Base-by-base conservation (phyloP, 2,797 vertebrate genomes). In the Sphaeramia orbicularis region DNA sequence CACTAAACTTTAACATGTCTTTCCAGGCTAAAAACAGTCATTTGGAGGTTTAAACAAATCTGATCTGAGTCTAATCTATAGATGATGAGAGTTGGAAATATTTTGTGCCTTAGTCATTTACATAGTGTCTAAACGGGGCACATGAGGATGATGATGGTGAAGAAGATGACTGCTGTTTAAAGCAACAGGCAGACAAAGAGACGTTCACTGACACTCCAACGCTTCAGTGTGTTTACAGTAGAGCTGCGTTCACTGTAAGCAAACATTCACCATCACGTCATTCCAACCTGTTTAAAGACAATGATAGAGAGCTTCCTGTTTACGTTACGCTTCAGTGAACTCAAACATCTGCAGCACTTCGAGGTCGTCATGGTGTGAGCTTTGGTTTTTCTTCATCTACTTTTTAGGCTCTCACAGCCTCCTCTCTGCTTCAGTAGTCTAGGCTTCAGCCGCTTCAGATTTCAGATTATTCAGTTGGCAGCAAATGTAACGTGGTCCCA, bases 261-360 rank as follows among this genome's bases (percentile, higher is more conserved):
- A 85, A 52, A 72, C 16, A 1, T 48, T 41, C 15, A 30, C 15
- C 0, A 53, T 24, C 14, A 27, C 48, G 18, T 30, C 59, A 35
- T 30, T 38, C 19, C 37, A 48, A 64, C 27, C 40, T 42, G 16
- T n/a, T 32, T 35, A n/a, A 12, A 16, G 49, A 15, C 8, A 32
- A 49, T 50, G n/a, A 43, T 36, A 10, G 45, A 43, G 50, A 62
- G 53, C 2, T 78, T 67, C 78, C 74, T 77, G 79, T 84, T 84
- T 86, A 78, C 43, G 6, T 68, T 45, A 61, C 59, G 72, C n/a
- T 63, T 36, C 19, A 37, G 51, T 67, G 54, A 69, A 49, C 40
- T 65, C 42, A 67, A 76, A 71, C 70, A 69, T 52, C 54, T 57
- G 32, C 37, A 27, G 30, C 32, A 13, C n/a, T 53, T 53, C 15